Base-by-base conservation (phyloP, 2,888 invertebrate species). In the Drosophila kanekoi region DNA sequence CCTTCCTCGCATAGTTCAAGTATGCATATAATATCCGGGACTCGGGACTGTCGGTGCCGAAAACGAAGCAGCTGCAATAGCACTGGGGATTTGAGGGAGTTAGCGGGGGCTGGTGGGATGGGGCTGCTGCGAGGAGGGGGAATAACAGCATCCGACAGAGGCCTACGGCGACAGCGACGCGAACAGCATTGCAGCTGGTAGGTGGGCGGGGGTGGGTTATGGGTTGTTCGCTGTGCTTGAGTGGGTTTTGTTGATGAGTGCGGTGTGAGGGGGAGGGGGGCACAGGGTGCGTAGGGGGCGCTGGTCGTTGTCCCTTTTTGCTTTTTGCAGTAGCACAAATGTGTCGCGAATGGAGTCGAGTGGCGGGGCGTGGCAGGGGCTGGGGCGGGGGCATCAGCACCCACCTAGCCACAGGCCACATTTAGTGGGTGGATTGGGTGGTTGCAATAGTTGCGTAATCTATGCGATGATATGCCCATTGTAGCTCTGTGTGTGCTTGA, bases 11-110 rank as follows among this genome's bases (percentile, higher is more conserved):
- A 87, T 87, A 83, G 85, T 86, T 85, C 88, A 85, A 85, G 85
- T 87, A 87, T 85, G 85, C 85, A 85, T 87, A 85, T 85, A 85
- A 85, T 85, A 87, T 85, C 88, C 85, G 79, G 88, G 77, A 74
- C 74, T 75, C 77, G 84, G 63, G 63, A 63, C 43, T 52, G 43
- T 87, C 81, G 84, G 71, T 74, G 65, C 87, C 85, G 74, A 73
- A 82, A 86, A 80, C 85, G 70, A 79, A 84, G 74, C 77, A 73
- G 62, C 67, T 77, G 68, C 79, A 74, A 52, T 37, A 61, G 32
- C 62, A 60, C 37, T n/a, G 65, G 37, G 37, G 37, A 53, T 32
- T 37, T 32, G 20, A 32, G 11, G 14, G 49, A 9, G 16, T 16
- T 4, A 3, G 13, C 28, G 40, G 11, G 16, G n/a, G 14, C 1